Evolutionary conservation across 2,797 vertebrate species (phyloP), one percentile per base, ranked within the genome.

Genomic region (Takifugu rubripes): DNA sequence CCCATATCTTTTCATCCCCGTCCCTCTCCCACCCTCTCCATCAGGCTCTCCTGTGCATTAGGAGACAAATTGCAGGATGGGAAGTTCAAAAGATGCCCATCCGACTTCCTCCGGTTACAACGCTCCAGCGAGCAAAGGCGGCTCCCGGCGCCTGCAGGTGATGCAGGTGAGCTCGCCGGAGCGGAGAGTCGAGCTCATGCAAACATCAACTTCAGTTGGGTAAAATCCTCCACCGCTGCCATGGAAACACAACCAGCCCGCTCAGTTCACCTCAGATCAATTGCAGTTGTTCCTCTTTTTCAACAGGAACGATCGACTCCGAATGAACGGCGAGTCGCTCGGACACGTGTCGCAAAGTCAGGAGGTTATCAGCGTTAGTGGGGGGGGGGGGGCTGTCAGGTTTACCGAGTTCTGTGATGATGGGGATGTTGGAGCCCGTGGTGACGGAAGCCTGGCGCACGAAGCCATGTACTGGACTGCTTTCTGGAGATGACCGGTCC

Each of bases 351-450:
- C 47, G 53, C 36, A 15, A 46, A 44, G 60, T 16, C 71, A 63
- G 77, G 78, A 29, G 33, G 27, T 5, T 8, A 33, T 33, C 69
- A 24, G 27, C 40, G 24, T 61, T 46, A 36, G 14, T 29, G 27
- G 27, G 4, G 27, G 27, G 3, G 17, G 26, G 26, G 24, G 26
- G 59, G 25, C 59, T 5, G 55, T 60, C 46, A 43, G 43, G 56
- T 86, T 93, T 93, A 99, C 97, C 97, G 82, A 99, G 91, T 79
- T 99, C 97, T 71, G 97, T 99, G 87, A 99, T 99, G 88, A 99
- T 99, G 70, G 97, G 97, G 90, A 99, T 98, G 86, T 98, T 97
- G 80, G 94, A 91, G 73, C 97, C 97, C 21, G 95, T 98, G 43
- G 96, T 98, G 87, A 99, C 93, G 47, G 97, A 99, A 3, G 94